Evolutionary conservation across 2,888 invertebrate species (phyloP).

Genomic region (Chloromyia formosa): DNA sequence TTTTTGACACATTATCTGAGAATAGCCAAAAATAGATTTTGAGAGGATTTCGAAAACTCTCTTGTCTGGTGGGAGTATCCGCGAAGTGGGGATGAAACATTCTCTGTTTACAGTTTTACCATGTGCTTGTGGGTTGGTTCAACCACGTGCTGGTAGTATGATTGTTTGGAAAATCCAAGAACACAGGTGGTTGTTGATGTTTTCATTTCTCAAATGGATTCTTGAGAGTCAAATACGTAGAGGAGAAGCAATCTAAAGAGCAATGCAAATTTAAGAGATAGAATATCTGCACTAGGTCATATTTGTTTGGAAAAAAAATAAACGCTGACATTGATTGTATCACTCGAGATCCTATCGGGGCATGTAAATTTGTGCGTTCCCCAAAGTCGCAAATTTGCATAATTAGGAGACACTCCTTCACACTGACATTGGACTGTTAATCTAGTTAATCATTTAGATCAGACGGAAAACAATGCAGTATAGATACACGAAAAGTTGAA

Average conservation of each 20-base stretch:
- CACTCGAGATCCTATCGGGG: no score
- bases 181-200: conserved; percentile 35
- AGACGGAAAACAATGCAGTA: no score
- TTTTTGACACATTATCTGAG: conserved; percentile 23
- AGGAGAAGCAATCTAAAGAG: not conserved
- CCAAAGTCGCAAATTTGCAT: not conserved
- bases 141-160: not conserved
- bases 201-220: not conserved
- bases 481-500: no score
- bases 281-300: no score
- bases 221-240: not conserved
- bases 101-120: conserved; percentile 31
- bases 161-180: not conserved
- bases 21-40: conserved; percentile 23
- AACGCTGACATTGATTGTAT: not conserved
- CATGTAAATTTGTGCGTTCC: not conserved
- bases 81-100: not conserved
- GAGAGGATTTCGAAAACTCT: conserved; percentile 2
- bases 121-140: not conserved
- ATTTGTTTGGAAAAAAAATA: not conserved
- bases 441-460: no score
- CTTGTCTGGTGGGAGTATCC: not conserved
- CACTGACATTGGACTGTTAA: no score
- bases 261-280: not conserved
- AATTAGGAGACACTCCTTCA: conserved; percentile 18